Base-by-base conservation (phyloP, 2,888 invertebrate genomes). In the Limulus polyphemus region DNA sequence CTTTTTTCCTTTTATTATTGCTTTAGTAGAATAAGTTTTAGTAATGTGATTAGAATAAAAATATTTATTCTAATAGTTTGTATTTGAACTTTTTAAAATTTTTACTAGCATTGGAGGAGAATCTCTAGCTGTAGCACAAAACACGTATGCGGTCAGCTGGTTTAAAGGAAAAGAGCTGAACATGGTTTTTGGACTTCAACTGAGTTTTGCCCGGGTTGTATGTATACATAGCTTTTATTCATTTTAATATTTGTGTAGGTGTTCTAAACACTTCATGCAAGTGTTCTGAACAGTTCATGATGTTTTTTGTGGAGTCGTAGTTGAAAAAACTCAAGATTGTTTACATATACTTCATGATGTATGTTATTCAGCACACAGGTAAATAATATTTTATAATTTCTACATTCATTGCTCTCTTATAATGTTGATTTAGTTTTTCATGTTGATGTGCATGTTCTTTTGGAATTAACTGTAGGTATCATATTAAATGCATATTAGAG, bases 131-230 rank as follows among this genome's bases (percentile, higher is more conserved):
- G 97, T 98, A 13, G 94, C 93, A 12, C 97, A 97, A 74, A 98
- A 98, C 76, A 94, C 88, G 72, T 98, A 97, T 79, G 94, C 95
- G 0, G 97, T 97, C 0, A 81, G 90, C 52, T 98, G 98, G 98
- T 98, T 98, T 76, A 92, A 92, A 78, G 95, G 94, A 61, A 92
- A 89, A 77, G 95, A 95, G 78, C 79, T 98, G 56, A 98, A 98
- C 77, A 94, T 95, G 90, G 95, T 98, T 13, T 98, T 98, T 78
- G 98, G 98, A 2, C 79, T 98, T 49, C 94, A 95, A 75, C 78
- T 98, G 69, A 95, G 95, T 68, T 89, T 98, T 77, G 91, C 95
- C 2, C 81, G 98, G 75, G 84, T 95, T 69, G 79, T 78, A 68
- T 70, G 76, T 70, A 59, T 57, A 52, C 32, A 57, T 47, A 61